Conservation (phyloP, 2,113 vertebrate genomes). For the Thunnus thynnus region DNA sequence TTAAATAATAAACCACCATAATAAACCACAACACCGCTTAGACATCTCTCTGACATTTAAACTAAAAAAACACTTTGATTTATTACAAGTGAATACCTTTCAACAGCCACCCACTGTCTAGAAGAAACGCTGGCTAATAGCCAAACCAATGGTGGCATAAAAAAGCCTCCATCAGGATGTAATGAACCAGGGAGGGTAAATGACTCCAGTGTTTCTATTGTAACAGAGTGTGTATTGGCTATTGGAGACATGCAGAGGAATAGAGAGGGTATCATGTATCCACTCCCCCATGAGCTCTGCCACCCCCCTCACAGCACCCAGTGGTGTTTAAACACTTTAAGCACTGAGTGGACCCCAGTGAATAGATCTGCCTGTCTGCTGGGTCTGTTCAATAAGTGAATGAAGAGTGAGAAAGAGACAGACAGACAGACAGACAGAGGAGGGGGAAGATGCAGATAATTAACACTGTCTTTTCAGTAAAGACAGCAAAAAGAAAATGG, state of each 20-base stretch:
- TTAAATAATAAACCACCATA: not conserved
- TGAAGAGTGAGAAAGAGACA: constrained; percentile 34
- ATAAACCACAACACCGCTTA: not conserved
- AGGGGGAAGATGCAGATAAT: constrained; percentile 50
- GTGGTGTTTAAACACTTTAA: constrained; percentile 73
- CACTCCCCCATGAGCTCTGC: constrained; percentile 37
- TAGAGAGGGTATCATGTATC: constrained; percentile 68
- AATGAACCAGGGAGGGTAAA: constrained; percentile 67
- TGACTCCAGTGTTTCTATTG: constrained; percentile 71
- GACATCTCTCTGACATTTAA: not conserved
- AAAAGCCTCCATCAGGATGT: constrained; percentile 49
- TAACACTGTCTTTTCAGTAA: constrained; percentile 65
- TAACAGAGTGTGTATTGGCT: constrained; percentile 67
- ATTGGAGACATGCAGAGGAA: constrained; percentile 59
- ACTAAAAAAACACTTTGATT: not conserved
- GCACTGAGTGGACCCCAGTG: constrained; percentile 71
- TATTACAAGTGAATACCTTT: not conserved
- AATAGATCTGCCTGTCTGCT: constrained; percentile 74
- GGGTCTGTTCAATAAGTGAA: constrained; percentile 63
- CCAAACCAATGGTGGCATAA: constrained; percentile 44
- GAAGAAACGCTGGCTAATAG: constrained; percentile 35
- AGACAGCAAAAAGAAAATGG: constrained; percentile 37
- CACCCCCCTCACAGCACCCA: constrained; percentile 59
- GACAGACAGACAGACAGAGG: not conserved
- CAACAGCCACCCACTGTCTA: constrained; percentile 21